These are phyloP conservation scores for Syndactyla subalaris DNA, from an alignment of 2,797 vertebrate species.

Conservation along the genomic window DNA sequence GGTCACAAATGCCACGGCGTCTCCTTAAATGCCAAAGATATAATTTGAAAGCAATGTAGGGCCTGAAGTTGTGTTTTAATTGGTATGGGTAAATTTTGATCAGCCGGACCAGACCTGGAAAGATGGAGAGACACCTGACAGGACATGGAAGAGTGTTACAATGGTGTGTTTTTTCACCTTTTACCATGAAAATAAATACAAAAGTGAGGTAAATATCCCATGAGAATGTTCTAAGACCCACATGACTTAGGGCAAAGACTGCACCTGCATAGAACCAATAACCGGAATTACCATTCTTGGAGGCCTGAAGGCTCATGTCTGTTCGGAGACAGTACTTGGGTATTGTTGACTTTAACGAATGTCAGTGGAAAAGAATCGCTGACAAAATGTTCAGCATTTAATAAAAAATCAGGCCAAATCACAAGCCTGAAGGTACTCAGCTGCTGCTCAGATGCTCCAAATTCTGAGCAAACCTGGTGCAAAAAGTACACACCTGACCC, in stretches of 20 bases:
- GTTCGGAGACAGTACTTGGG: not conserved
- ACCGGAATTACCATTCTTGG: not conserved
- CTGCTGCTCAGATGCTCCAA: not conserved
- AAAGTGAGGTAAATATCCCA: not conserved
- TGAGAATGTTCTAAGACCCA: accelerated
- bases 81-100: not conserved
- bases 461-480: constrained; percentile 53
- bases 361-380: not conserved
- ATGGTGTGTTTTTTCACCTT: accelerated
- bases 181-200: not conserved
- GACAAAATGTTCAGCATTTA: not conserved
- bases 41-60: not conserved
- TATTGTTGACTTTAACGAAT: not conserved
- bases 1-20: not conserved
- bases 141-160: accelerated
- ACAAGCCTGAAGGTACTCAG: constrained; percentile 12
- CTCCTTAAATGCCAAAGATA: not conserved
- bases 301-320: not conserved
- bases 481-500: constrained; percentile 35
- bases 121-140: not conserved
- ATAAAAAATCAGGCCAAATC: not conserved
- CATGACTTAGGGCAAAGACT: accelerated
- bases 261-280: not conserved
- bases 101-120: not conserved
- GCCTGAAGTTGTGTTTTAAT: not conserved